phyloP scores from a whole-genome alignment of 1,140 invertebrate genomes.

The Drosophila miranda region DNA sequence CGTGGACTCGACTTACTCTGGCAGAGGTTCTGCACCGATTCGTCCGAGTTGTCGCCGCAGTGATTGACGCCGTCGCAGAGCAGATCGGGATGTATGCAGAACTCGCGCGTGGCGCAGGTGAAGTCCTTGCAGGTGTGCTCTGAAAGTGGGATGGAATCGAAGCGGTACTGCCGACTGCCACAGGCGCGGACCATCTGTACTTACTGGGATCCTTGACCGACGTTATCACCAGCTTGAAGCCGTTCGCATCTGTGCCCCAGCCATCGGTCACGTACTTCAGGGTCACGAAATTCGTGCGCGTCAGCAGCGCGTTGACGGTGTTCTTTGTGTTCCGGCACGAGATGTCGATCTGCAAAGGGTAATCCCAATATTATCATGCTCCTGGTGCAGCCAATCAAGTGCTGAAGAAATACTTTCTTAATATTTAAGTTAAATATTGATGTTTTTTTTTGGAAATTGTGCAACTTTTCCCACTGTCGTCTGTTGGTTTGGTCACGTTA shows the following conservation, averaged over 20 bases:
- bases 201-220: slow-evolving; percentile 96
- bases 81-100: slow-evolving; percentile 94
- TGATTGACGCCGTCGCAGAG: slow-evolving; percentile 95
- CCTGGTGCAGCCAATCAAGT: slow-evolving; percentile 29
- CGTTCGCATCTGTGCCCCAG: slow-evolving; percentile 94
- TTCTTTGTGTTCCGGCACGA: slow-evolving; percentile 95
- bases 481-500: slow-evolving; percentile 41
- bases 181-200: slow-evolving; percentile 79
- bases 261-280: slow-evolving; percentile 96
- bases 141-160: slow-evolving; percentile 82
- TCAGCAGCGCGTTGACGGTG: slow-evolving; percentile 93
- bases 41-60: slow-evolving; percentile 95
- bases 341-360: slow-evolving; percentile 89
- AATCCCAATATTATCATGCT: slow-evolving; percentile 3
- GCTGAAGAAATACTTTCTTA: slow-evolving; percentile 10
- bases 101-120: slow-evolving; percentile 91
- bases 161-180: neutral
- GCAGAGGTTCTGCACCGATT: slow-evolving; percentile 90
- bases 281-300: slow-evolving; percentile 95
- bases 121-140: slow-evolving; percentile 94
- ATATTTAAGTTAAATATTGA: slow-evolving; percentile 23
- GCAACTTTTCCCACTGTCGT: slow-evolving; percentile 37
- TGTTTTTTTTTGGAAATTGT: neutral
- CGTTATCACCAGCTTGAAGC: slow-evolving; percentile 96
- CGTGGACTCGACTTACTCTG: slow-evolving; percentile 85